Evolutionary conservation across 2,888 invertebrate genomes (phyloP).

Genomic region (Schizaphis graminum): DNA sequence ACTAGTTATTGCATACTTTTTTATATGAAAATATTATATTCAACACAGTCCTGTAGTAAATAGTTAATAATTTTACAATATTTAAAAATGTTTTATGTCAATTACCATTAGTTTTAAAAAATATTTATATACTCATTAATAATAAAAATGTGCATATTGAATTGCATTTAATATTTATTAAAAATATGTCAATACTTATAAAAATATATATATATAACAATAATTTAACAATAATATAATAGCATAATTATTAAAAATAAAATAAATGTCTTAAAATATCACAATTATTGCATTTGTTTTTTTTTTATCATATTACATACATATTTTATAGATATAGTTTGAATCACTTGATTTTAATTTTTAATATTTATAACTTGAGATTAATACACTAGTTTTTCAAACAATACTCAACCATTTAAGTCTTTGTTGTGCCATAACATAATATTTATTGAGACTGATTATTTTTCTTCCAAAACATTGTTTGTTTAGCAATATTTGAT

Average conservation of each 20-base stretch:
- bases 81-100: conserved; percentile 49
- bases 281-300: conserved; percentile 48
- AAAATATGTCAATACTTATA: conserved; percentile 48
- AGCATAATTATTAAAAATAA: conserved; percentile 55
- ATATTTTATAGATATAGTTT: not conserved
- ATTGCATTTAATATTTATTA: conserved; percentile 52
- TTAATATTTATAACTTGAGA: not conserved
- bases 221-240: conserved; percentile 53
- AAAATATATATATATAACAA: conserved; percentile 53
- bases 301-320: not conserved
- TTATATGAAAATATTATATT: conserved; percentile 35
- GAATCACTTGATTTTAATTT: not conserved
- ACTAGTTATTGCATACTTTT: conserved; percentile 31
- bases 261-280: conserved; percentile 61
- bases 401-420: not conserved
- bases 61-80: conserved; percentile 26
- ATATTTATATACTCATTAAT: conserved; percentile 49
- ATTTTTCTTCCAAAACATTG: conserved; percentile 72
- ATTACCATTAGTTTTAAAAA: conserved; percentile 62
- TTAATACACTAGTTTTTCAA: not conserved
- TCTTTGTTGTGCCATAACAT: not conserved
- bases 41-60: conserved; percentile 34
- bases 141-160: not conserved
- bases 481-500: conserved; percentile 71
- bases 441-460: conserved; percentile 44